phyloP scores from a whole-genome alignment of 2,113 vertebrate species.

The Heteronetta atricapilla region DNA sequence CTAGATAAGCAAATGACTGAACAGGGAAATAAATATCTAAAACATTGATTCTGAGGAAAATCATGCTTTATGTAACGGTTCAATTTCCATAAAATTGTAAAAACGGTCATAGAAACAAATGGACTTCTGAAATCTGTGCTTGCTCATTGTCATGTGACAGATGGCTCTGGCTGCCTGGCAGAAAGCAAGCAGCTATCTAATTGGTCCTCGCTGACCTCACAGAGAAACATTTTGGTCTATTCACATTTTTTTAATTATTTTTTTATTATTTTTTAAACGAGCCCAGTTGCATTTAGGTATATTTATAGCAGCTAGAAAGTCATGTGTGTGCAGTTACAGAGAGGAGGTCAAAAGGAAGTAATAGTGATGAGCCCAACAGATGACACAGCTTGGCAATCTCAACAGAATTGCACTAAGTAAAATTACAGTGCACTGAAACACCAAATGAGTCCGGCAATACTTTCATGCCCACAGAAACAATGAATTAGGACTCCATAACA shows the following conservation, averaged over 20 bases:
- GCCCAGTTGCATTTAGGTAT: not conserved
- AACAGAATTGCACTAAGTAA: not conserved
- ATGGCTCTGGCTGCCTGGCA: conserved; percentile 6
- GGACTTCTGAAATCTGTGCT: not conserved
- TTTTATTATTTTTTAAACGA: not conserved
- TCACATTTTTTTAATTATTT: not conserved
- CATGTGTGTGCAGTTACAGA: conserved; percentile 21
- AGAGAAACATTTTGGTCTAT: not conserved
- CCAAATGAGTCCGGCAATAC: not conserved
- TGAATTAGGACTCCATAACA: not conserved
- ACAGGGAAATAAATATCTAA: conserved; percentile 31
- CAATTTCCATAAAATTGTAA: conserved; percentile 37
- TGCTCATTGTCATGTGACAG: conserved; percentile 28
- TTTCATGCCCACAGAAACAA: conserved; percentile 31
- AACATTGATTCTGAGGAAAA: conserved; percentile 26
- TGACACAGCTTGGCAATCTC: conserved; percentile 38
- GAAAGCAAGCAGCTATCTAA: not conserved
- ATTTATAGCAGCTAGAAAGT: conserved; percentile 14
- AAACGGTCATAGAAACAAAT: conserved; percentile 28
- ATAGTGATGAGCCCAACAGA: conserved; percentile 27
- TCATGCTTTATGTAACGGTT: conserved; percentile 25
- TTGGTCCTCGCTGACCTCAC: not conserved
- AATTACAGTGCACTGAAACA: conserved; percentile 34
- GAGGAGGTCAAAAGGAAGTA: conserved; percentile 60
- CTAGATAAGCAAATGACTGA: conserved; percentile 25